Evolutionary conservation across 2,797 vertebrate genomes (phyloP), one percentile per base, ranked within the genome.

Genomic region (Aphelocoma californica): DNA sequence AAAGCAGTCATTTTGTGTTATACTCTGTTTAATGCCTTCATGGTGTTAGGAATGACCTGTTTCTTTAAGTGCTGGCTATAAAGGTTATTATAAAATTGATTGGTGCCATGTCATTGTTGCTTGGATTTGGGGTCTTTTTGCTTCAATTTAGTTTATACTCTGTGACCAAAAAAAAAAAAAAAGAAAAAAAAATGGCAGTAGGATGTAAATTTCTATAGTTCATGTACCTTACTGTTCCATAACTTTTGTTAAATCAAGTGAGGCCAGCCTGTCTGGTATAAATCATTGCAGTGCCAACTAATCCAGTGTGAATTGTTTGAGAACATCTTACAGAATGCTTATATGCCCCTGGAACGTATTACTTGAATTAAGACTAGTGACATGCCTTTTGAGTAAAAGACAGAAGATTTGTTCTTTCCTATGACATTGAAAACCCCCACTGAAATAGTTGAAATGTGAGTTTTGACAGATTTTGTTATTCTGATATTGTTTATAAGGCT

Each of bases 71-170:
- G 47, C 67, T 88, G 70, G 20, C 84, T 95, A n/a, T 80, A 73
- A 82, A 91, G 16, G 13, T 71, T 38, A 18, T 64, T 86, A 92
- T 84, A 92, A 94, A 94, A 69, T 86, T 96, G 89, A 95, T 54
- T 71, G 67, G 93, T 47, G 29, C 24, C 23, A 29, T 95, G 65
- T 75, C 70, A 81, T n/a, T 81, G 8, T 77, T 86, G 44, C 54
- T 62, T 90, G 15, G 48, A 40, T 93, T 75, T 58, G 7, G 3
- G 1, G 0, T 18, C 10, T 36, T 51, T 62, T 36, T 75, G 17
- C 60, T 97, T 96, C 31, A 42, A 64, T 93, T 95, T 56, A 82
- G 58, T 90, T 93, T 95, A 70, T 81, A 26, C 53, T 84, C 78
- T 7, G 3, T 88, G 66, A 58, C 40, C 18, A 14, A 71, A 53